Base-by-base conservation (phyloP, 30 jellyfish, hydroid and myxozoan species). In the Aurelia sp. region DNA sequence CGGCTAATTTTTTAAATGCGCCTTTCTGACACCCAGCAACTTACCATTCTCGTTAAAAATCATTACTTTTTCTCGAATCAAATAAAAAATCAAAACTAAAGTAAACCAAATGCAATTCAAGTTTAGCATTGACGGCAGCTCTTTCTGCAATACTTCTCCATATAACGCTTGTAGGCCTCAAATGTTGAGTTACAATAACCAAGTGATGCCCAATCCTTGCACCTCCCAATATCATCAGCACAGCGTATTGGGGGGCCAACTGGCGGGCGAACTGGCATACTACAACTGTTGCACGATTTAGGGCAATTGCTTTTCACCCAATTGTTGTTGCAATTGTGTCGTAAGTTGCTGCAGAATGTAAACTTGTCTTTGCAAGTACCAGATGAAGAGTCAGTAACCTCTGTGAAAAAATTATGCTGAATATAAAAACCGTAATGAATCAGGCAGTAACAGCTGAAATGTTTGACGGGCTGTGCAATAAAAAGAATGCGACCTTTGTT, bases 301-400 rank as follows among this genome's bases (percentile, higher is more conserved):
- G 19, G 87, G 44, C 87, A 76, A 31, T 76, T 76, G 11, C 15
- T 22, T 30, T 58, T 59, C 17, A 59, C 76, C 87, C 87, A 76
- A 0, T 12, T 6, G 47, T 61, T 62, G 33, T 30, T 9, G 66
- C 87, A 76, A 22, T 30, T 35, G 53, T 16, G 20, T 31, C n/a
- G 27, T 3, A 58, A 47, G 4, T 33, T 35, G 20, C 37, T 9
- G 76, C 87, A 76, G 17, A 59, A 35, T 3, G 17, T 60, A 20
- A 57, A 59, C n/a, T 33, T 76, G 69, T 57, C 76, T n/a, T 37
- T 62, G 71, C 76, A 57, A 13, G 10, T 8, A 16, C 60, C 4
- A 55, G 27, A 71, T 74, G 58, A 11, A 48, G 59, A 4, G 62
- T 12, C 13, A 55, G 17, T 19, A 4, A 31, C 0, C 10, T 37